Conservation (phyloP, 2,888 invertebrate genomes). For the Zelleria hepariella region DNA sequence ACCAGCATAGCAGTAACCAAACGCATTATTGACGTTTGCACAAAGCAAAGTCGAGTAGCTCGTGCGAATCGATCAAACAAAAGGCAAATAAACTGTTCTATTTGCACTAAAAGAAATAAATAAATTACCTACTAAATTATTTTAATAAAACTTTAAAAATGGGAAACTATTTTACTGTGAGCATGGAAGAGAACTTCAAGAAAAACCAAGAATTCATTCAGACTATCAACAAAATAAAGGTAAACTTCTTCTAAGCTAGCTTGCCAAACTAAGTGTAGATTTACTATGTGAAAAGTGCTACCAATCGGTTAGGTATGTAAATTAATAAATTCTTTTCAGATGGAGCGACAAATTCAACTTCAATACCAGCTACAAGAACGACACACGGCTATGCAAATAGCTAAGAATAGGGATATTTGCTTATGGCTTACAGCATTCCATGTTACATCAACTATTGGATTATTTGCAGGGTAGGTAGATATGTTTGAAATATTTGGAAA, state of each 20-base stretch:
- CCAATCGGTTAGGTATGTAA: not conserved
- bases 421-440: constrained; percentile 81
- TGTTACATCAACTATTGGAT: constrained; percentile 63
- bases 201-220: constrained; percentile 80
- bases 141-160: not conserved
- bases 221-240: constrained; percentile 76
- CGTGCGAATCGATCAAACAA: not conserved
- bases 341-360: constrained; percentile 86
- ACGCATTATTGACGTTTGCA: not conserved
- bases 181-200: constrained; percentile 77
- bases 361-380: constrained; percentile 84
- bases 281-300: not conserved
- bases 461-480: constrained; percentile 59
- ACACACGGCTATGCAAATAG: constrained; percentile 78
- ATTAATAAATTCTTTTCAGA: constrained; percentile 47
- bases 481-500: not conserved
- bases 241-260: constrained; percentile 25
- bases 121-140: not conserved
- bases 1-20: not conserved
- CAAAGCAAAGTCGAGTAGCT: not conserved
- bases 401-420: constrained; percentile 79
- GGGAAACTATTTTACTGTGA: constrained; percentile 60
- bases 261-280: not conserved
- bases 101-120: not conserved
- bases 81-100: not conserved